Percentiles rank a stretch among this genome's conserved stretches.
phyloP scores from a whole-genome alignment of 2,113 vertebrate genomes.

The Microcebus murinus region DNA sequence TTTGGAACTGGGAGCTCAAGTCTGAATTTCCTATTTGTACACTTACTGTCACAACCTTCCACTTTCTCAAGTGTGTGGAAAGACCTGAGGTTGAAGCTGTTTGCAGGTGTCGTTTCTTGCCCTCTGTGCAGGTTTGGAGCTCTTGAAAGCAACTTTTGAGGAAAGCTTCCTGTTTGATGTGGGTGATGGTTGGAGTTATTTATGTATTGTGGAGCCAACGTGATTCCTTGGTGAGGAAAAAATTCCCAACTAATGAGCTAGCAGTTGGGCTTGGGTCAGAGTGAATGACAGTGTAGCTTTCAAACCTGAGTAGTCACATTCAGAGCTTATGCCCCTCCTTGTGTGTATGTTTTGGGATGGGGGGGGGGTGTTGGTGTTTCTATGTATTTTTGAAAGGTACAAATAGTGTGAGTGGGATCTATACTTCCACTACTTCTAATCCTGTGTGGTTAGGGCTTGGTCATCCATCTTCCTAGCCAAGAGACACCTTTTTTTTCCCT shows the following conservation, averaged over 20 bases:
- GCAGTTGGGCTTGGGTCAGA: neutral
- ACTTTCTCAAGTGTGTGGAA: conserved; percentile 68
- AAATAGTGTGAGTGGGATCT: conserved; percentile 1
- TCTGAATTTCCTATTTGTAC: conserved; percentile 77
- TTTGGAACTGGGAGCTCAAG: conserved; percentile 75
- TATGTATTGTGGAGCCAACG: conserved; percentile 20
- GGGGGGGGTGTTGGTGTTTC: neutral
- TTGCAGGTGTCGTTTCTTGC: conserved; percentile 62
- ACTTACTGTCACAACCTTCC: conserved; percentile 48
- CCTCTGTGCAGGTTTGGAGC: neutral
- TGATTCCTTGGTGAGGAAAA: conserved; percentile 38
- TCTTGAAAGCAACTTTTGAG: conserved; percentile 64
- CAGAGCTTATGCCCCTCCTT: neutral
- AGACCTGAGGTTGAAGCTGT: conserved; percentile 58
- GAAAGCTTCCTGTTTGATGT: conserved; percentile 71
- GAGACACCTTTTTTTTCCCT: conserved; percentile 15
- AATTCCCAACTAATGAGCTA: conserved; percentile 35
- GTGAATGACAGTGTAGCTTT: conserved; percentile 17
- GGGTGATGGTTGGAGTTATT: conserved; percentile 64
- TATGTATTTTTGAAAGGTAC: neutral
- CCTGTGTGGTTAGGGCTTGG: neutral
- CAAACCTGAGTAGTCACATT: conserved; percentile 16
- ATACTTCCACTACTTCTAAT: conserved; percentile 14
- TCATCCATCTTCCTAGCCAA: conserved; percentile 45
- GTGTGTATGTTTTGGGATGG: too few species aligned